A percentile compares a stretch with the other conserved stretches of the same genome.
phyloP scores from a whole-genome alignment of 53 echinoderm and acorn worm genomes.

The Holothuria scabra region DNA sequence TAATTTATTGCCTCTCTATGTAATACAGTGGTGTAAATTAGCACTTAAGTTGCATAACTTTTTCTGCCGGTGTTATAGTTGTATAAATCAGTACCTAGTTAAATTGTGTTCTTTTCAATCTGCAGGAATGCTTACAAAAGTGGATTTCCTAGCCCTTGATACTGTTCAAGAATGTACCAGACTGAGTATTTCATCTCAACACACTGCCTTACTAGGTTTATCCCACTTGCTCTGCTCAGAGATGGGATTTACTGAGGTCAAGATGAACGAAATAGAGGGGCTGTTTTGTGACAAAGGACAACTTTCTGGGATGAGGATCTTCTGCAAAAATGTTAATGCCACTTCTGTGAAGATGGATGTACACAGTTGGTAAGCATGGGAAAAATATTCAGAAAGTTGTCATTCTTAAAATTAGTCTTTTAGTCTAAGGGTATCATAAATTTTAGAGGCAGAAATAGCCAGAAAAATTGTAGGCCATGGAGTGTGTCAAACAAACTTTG shows the following conservation, averaged over 20 bases:
- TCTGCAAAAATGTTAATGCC: not conserved
- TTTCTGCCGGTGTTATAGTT: too few species aligned
- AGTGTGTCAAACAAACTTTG: too few species aligned
- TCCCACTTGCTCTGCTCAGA: slow-evolving; percentile 10
- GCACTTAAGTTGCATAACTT: too few species aligned
- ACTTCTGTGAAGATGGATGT: slow-evolving; percentile 1
- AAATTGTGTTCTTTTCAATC: too few species aligned
- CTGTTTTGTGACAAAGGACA: slow-evolving; percentile 4
- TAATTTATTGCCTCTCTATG: too few species aligned
- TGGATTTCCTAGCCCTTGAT: slow-evolving; percentile 17
- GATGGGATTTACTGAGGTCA: slow-evolving; percentile 12
- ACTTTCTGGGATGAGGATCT: not conserved
- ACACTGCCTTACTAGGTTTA: not conserved
- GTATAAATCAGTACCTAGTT: too few species aligned
- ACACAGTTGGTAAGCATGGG: not conserved
- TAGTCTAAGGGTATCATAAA: too few species aligned
- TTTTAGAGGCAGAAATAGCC: too few species aligned
- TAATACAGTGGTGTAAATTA: too few species aligned
- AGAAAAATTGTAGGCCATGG: too few species aligned
- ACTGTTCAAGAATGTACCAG: not conserved
- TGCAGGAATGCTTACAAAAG: slow-evolving; percentile 21
- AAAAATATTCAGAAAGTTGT: too few species aligned
- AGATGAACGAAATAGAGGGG: slow-evolving; percentile 1
- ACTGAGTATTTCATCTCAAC: not conserved
- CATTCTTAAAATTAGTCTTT: too few species aligned